Conservation (phyloP, 1,140 invertebrate species). For the Lepidostoma basale region DNA sequence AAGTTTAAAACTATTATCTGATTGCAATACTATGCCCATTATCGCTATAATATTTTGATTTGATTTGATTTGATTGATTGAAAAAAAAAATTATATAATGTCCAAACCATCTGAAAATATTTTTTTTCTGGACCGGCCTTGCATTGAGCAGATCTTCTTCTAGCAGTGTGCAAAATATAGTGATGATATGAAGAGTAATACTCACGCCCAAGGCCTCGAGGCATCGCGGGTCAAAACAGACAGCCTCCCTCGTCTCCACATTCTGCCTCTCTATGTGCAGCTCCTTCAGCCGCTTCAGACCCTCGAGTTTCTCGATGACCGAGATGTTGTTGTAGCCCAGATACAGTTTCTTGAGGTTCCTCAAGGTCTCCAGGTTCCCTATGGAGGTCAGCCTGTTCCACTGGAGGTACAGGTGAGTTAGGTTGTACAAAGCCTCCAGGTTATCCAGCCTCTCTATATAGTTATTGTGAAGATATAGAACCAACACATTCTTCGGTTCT, state of each 20-base stretch:
- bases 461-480: conserved; percentile 72
- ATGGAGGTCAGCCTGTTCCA: conserved; percentile 70
- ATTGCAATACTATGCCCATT: too few relatives aligned
- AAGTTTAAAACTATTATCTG: too few relatives aligned
- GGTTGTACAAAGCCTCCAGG: conserved; percentile 61
- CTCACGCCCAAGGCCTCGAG: conserved; percentile 65
- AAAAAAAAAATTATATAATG: too few relatives aligned
- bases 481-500: conserved; percentile 59
- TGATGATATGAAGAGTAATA: not conserved
- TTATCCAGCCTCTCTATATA: conserved; percentile 66
- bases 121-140: too few relatives aligned
- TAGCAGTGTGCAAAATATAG: too few relatives aligned
- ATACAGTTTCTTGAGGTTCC: conserved; percentile 68
- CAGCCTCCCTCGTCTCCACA: conserved; percentile 58
- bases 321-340: conserved; percentile 70
- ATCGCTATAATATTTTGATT: too few relatives aligned
- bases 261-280: conserved; percentile 72
- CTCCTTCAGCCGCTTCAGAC: conserved; percentile 64
- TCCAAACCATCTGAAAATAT: too few relatives aligned
- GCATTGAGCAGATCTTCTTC: too few relatives aligned
- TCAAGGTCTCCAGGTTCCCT: conserved; percentile 64
- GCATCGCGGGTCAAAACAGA: conserved; percentile 73
- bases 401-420: conserved; percentile 72
- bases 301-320: conserved; percentile 71
- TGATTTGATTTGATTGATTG: too few relatives aligned